A percentile compares a stretch with the other conserved stretches of the same genome.
These are phyloP conservation scores for Campylorhamphus procurvoides DNA, from an alignment of 2,113 vertebrate genomes.

Conservation along the genomic window DNA sequence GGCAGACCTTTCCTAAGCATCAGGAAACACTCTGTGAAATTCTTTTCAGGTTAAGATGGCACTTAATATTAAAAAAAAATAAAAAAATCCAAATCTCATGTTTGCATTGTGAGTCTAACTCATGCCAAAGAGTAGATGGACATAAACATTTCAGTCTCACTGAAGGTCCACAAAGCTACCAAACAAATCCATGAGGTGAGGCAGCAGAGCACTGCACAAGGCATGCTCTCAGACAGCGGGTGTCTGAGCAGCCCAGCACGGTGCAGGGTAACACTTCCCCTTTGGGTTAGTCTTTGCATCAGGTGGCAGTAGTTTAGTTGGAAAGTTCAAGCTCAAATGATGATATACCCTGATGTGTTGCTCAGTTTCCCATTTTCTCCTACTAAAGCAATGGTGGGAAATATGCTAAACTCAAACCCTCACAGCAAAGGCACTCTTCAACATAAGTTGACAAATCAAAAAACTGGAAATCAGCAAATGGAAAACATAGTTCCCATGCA, in stretches of 20 bases:
- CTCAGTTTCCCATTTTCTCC: neutral
- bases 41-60: neutral
- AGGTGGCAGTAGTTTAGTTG: neutral
- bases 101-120: neutral
- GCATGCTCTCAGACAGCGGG: neutral
- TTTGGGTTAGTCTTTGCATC: neutral
- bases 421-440: neutral
- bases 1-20: neutral
- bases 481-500: neutral
- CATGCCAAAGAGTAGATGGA: neutral
- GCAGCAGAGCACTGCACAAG: neutral
- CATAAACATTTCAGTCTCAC: neutral
- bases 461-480: neutral
- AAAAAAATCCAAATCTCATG: neutral
- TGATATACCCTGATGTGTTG: neutral
- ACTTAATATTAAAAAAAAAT: neutral
- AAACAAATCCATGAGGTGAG: rapidly evolving
- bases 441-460: neutral
- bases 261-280: neutral
- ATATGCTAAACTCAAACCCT: neutral
- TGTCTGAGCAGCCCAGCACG: rapidly evolving
- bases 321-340: neutral
- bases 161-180: neutral
- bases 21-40: neutral
- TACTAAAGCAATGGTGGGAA: neutral